Evolutionary conservation across 2,888 invertebrate genomes (phyloP), one percentile per base, ranked within the genome.

Genomic region (Rotaria sp.): DNA sequence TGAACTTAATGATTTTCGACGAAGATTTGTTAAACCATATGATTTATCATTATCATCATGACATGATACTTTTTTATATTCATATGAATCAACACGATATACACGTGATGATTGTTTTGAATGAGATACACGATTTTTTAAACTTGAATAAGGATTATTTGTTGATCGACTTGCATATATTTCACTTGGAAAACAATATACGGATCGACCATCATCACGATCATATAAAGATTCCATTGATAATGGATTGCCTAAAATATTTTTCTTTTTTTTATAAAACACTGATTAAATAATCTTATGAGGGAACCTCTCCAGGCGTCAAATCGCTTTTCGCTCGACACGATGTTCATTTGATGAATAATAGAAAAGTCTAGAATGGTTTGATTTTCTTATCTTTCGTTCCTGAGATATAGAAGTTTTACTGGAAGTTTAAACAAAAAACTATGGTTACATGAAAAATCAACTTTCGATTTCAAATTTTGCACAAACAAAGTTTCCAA

Each of bases 1-100:
- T 67, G 67, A 67, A 67, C 67, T 67, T 35, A 67, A 15, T 67
- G 67, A 67, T 67, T 67, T 67, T 21, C 67, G 67, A 67, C 67
- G 67, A 35, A 67, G 67, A 67, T 7, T 67, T 67, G 67, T 30
- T 35, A 67, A 18, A 67, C 67, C 67, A 67, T 35, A 67, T 21
- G 67, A 35, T 67, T 67, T 67, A 8, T 67, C 67, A 67, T 50
- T 45, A 45, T 59, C 67, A 38, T 67, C 35, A 7, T 35, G 35
- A 21, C 35, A 67, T 18, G 67, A 35, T 7, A 30, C 2, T 35
- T 38, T 67, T 67, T 67, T 67, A 35, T 35, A 67, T 35, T 67
- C 67, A 35, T 35, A 67, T 21, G 67, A 35, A 67, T 67, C 67
- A 67, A 35, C 21, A 67, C 67, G 67, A 67, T 67, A 21, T 21